Percentiles rank a stretch among this genome's conserved stretches.
Conservation (phyloP, 92 coral and sea anemone species). For the Phenganax subtilis region DNA sequence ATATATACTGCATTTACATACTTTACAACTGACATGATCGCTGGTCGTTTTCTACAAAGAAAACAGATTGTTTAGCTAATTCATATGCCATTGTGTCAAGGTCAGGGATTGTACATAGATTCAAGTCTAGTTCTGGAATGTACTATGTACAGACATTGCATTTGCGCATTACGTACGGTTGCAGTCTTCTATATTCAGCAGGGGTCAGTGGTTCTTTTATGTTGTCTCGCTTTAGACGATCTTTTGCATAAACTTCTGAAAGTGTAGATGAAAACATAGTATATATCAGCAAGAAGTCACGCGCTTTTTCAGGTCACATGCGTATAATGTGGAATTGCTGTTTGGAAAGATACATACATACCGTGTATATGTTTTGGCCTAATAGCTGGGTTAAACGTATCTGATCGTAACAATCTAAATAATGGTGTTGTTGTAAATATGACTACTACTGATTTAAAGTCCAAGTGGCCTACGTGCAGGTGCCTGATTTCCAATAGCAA, state of each 20-base stretch:
- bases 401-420: conserved; percentile 87
- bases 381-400: conserved; percentile 93
- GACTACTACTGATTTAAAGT: too few relatives aligned
- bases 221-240: conserved; percentile 73
- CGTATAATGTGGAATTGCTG: not conserved
- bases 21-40: conserved; percentile 85
- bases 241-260: conserved; percentile 89
- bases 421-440: not conserved
- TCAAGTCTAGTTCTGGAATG: not conserved
- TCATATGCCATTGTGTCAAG: too few relatives aligned
- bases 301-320: not conserved
- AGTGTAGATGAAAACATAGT: not conserved
- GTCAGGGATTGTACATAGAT: not conserved
- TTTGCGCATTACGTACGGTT: conserved; percentile 64
- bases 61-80: not conserved
- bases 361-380: conserved; percentile 86
- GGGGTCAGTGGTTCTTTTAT: conserved; percentile 78
- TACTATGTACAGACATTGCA: not conserved
- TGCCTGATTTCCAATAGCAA: not conserved
- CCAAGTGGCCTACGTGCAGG: too few relatives aligned
- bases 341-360: conserved; percentile 1
- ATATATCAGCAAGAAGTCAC: not conserved
- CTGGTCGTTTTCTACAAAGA: conserved; percentile 75
- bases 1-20: conserved; percentile 36
- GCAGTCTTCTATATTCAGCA: conserved; percentile 89